phyloP scores from a whole-genome alignment of 2,113 vertebrate genomes.

The Lophius piscatorius region DNA sequence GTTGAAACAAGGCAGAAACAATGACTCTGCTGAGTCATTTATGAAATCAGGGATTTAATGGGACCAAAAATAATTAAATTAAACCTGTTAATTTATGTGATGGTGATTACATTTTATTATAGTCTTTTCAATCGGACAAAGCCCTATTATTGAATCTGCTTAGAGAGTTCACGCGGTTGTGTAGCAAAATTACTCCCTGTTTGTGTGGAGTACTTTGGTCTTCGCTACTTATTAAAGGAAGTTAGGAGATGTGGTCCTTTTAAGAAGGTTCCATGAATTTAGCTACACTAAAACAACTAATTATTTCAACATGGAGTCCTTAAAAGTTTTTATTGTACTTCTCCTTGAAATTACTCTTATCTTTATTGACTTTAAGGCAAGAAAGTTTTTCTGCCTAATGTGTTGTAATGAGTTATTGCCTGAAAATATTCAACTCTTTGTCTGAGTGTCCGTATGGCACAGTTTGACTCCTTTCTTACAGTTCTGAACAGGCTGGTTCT shows the following conservation, averaged over 20 bases:
- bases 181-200: neutral
- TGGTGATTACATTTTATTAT: neutral
- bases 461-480: neutral
- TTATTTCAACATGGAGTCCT: neutral
- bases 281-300: no score
- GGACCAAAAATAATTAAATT: neutral
- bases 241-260: neutral
- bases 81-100: neutral
- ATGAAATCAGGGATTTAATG: slow-evolving; percentile 5
- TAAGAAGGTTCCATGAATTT: no score
- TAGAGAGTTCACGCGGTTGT: neutral
- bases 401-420: slow-evolving; percentile 1
- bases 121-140: no score
- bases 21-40: neutral
- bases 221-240: neutral
- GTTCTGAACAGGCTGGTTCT: slow-evolving; percentile 1
- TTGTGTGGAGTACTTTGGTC: neutral
- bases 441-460: no score
- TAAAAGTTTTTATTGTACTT: slow-evolving; percentile 9
- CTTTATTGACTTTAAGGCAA: neutral
- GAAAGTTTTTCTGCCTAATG: neutral
- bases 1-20: slow-evolving; percentile 30
- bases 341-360: neutral
- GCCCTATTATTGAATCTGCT: neutral
- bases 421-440: slow-evolving; percentile 7